Evolutionary conservation across 1,140 invertebrate species (phyloP).

Genomic region (Diplogasteroides magnus): DNA sequence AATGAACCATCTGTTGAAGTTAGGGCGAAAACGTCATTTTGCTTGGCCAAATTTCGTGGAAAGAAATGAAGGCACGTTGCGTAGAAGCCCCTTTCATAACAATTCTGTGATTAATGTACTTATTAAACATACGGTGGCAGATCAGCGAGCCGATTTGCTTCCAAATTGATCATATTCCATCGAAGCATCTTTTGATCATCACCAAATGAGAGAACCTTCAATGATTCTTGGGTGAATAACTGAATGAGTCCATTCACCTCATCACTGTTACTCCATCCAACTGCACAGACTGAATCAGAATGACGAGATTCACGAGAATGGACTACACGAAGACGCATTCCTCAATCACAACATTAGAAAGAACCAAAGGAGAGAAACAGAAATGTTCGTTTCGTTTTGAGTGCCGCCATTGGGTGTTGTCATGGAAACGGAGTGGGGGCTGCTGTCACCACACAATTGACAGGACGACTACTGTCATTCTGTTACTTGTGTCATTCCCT

Average conservation of each 20-base stretch:
- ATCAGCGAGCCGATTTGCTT: slow-evolving; percentile 6
- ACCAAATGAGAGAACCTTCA: slow-evolving; percentile 67
- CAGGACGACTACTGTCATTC: no score
- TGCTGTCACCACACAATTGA: no score
- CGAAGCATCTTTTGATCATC: slow-evolving; percentile 83
- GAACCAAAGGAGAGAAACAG: no score
- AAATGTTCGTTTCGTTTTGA: no score
- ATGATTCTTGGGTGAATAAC: not conserved
- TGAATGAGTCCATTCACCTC: slow-evolving; percentile 65
- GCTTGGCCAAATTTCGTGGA: slow-evolving; percentile 64
- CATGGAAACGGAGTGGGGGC: no score
- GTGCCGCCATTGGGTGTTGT: no score
- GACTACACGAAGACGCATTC: slow-evolving; percentile 28
- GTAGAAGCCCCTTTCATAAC: slow-evolving; percentile 67
- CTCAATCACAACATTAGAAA: not conserved
- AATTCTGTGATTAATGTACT: slow-evolving; percentile 2
- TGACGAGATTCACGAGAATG: slow-evolving; percentile 57
- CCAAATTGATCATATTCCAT: slow-evolving; percentile 65
- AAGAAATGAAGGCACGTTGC: slow-evolving; percentile 82
- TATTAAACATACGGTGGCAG: not conserved
- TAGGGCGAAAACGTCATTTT: slow-evolving; percentile 77
- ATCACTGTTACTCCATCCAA: slow-evolving; percentile 83
- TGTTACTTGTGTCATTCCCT: no score
- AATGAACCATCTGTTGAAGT: slow-evolving; percentile 77
- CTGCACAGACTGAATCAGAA: slow-evolving; percentile 72